A percentile compares a stretch with the other conserved stretches of the same genome.
Conservation (phyloP, 2,888 invertebrate genomes). For the Nasonia oneida region DNA sequence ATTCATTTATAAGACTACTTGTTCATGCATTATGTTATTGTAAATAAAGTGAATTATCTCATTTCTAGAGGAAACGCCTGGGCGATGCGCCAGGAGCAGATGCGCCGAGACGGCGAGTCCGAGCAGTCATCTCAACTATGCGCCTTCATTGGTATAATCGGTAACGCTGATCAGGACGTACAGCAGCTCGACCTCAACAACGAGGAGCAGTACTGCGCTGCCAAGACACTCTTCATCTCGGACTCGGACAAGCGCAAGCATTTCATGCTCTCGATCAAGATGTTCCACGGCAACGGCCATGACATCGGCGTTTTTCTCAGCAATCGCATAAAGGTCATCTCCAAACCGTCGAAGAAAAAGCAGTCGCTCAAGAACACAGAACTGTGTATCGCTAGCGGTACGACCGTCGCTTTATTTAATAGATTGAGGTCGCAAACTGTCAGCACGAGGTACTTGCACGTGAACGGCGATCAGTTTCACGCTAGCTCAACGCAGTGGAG, state of each 20-base stretch:
- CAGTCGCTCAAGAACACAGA: constrained; percentile 61
- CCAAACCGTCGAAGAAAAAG: constrained; percentile 86
- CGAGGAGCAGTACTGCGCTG: constrained; percentile 99
- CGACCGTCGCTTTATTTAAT: constrained; percentile 99
- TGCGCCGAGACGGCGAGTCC: constrained; percentile 81
- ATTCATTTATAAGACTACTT: neutral
- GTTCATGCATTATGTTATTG: neutral
- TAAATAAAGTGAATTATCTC: neutral
- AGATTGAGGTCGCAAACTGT: constrained; percentile 98
- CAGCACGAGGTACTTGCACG: constrained; percentile 98
- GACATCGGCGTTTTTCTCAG: constrained; percentile 96
- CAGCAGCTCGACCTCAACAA: constrained; percentile 88
- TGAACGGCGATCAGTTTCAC: constrained; percentile 99
- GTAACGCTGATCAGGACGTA: constrained; percentile 58
- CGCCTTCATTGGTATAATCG: constrained; percentile 62
- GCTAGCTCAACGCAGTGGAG: constrained; percentile 80
- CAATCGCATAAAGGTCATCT: constrained; percentile 87
- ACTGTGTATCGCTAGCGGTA: constrained; percentile 99
- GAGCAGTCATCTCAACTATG: constrained; percentile 59
- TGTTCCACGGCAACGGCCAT: constrained; percentile 99
- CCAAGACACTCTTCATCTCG: constrained; percentile 99
- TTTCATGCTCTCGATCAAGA: constrained; percentile 91
- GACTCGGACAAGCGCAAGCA: constrained; percentile 92
- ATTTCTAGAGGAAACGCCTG: constrained; percentile 93
- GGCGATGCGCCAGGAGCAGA: constrained; percentile 96